phyloP scores from a whole-genome alignment of 2,113 vertebrate species.

The Pogonocichla stellata region DNA sequence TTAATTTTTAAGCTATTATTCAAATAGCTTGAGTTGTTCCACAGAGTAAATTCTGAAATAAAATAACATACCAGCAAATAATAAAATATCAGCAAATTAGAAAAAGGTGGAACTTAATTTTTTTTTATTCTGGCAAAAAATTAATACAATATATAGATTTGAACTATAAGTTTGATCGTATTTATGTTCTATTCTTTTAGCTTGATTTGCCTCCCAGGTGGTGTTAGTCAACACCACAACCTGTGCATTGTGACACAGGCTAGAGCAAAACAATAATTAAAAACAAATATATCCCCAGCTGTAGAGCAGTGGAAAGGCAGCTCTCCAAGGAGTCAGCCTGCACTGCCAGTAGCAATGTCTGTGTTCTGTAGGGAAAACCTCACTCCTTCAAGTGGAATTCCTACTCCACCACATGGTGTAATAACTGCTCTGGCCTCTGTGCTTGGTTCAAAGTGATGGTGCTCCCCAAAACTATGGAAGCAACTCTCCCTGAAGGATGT shows the following conservation, averaged over 20 bases:
- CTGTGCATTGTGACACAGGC: neutral
- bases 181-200: neutral
- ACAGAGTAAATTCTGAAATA: neutral
- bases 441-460: neutral
- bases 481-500: neutral
- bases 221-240: neutral
- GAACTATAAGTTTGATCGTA: neutral
- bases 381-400: neutral
- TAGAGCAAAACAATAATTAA: neutral
- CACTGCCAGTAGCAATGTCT: neutral
- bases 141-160: neutral
- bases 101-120: neutral
- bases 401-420: neutral
- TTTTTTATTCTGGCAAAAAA: accelerated
- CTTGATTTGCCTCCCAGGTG: neutral
- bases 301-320: neutral
- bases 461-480: neutral
- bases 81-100: neutral
- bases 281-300: neutral
- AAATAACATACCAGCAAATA: neutral
- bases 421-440: neutral
- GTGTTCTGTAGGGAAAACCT: neutral
- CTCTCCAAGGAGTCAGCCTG: neutral
- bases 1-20: neutral
- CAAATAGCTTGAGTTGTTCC: neutral